Evolutionary conservation across 2,797 vertebrate genomes (phyloP).

Genomic region (Melanotaenia pygmaea): DNA sequence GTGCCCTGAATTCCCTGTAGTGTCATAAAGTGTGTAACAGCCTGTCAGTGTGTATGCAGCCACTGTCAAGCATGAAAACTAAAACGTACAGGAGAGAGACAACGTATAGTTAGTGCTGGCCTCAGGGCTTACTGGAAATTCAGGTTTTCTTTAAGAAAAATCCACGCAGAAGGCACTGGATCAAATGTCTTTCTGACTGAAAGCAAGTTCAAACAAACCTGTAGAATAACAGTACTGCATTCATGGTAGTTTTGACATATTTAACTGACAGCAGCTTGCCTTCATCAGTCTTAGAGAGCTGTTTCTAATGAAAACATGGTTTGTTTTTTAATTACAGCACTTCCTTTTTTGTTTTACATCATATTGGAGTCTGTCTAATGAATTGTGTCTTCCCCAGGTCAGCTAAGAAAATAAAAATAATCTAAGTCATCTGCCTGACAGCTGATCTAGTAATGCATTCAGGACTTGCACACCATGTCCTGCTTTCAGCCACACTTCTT

Average conservation of each 20-base stretch:
- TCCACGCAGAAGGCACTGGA: slow-evolving; percentile 36
- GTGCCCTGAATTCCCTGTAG: slow-evolving; percentile 42
- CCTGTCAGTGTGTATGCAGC: slow-evolving; percentile 14
- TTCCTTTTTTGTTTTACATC: slow-evolving; percentile 12
- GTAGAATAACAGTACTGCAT: slow-evolving; percentile 40
- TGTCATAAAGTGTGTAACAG: slow-evolving; percentile 24
- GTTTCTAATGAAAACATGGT: slow-evolving; percentile 36
- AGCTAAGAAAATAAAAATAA: slow-evolving; percentile 3
- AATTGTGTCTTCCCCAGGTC: slow-evolving; percentile 17
- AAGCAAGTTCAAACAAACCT: slow-evolving; percentile 21
- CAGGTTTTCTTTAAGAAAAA: slow-evolving; percentile 34
- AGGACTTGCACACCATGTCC: neutral
- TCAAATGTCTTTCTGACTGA: slow-evolving; percentile 50
- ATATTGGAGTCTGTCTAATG: slow-evolving; percentile 11
- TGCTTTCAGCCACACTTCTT: neutral
- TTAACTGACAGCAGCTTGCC: slow-evolving; percentile 52
- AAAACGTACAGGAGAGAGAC: slow-evolving; percentile 50
- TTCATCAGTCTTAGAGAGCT: slow-evolving; percentile 31
- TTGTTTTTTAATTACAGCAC: slow-evolving; percentile 10
- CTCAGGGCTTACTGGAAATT: slow-evolving; percentile 28
- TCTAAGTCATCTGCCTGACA: slow-evolving; percentile 16
- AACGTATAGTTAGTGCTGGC: slow-evolving; percentile 44
- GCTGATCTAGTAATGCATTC: neutral
- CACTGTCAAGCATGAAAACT: slow-evolving; percentile 37
- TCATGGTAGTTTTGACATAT: slow-evolving; percentile 28